Conservation (phyloP, 2,113 vertebrate genomes). For the Egretta garzetta region DNA sequence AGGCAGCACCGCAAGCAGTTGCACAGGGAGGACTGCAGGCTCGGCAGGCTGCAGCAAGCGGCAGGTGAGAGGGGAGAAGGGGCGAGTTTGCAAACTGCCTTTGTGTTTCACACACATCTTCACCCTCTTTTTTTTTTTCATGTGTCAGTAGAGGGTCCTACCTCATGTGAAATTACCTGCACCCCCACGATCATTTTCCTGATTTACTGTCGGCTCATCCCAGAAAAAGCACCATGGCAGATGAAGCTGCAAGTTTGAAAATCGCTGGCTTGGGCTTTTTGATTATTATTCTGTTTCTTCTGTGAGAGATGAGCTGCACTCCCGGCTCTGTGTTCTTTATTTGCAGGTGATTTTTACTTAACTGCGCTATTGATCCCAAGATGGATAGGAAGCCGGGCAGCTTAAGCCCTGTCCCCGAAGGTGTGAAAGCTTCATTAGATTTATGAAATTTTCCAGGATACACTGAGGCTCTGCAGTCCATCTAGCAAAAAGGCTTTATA, state of each 20-base stretch:
- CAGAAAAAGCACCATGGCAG: neutral
- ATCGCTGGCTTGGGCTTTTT: neutral
- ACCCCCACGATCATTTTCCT: neutral
- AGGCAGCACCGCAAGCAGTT: neutral
- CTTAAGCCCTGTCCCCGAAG: neutral
- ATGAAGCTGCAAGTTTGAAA: neutral
- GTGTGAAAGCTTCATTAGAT: conserved; percentile 47
- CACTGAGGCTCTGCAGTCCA: neutral
- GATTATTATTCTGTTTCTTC: neutral
- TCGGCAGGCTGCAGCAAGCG: rapidly evolving
- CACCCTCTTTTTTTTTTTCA: neutral
- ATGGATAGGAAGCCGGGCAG: conserved; percentile 23
- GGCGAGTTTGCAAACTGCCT: neutral
- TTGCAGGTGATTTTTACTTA: conserved; percentile 52
- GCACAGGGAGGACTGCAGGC: neutral
- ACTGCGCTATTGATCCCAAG: conserved; percentile 53
- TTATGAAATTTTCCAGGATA: conserved; percentile 35
- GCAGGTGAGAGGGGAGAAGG: neutral
- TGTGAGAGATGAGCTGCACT: conserved; percentile 26
- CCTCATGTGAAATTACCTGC: neutral
- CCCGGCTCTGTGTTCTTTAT: neutral
- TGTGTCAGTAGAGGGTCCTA: neutral
- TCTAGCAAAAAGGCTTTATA: neutral
- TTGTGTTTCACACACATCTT: neutral
- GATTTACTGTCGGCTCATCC: neutral